A percentile compares a stretch with the other conserved stretches of the same genome.
These are phyloP conservation scores for Pseudonaja textilis DNA, from an alignment of 2,113 vertebrate species.

Conservation along the genomic window DNA sequence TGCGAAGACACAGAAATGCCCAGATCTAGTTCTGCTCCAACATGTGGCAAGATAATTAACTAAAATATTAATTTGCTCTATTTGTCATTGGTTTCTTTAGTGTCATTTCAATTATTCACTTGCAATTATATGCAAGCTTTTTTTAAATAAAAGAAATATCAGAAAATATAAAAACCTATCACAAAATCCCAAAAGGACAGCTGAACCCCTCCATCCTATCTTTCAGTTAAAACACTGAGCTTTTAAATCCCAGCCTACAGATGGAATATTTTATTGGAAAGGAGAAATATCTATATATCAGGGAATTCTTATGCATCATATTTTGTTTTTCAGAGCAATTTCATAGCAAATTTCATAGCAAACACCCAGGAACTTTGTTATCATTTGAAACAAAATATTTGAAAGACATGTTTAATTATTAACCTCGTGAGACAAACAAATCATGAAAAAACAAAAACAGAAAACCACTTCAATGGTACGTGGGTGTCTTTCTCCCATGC, in stretches of 20 bases:
- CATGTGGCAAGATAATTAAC: neutral
- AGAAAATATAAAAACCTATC: neutral
- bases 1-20: neutral
- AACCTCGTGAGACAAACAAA: neutral
- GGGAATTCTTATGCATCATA: neutral
- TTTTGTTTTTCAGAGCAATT: conserved; percentile 6
- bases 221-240: conserved; percentile 18
- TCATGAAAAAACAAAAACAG: neutral
- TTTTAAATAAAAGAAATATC: conserved; percentile 5
- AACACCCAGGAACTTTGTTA: neutral
- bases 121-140: neutral
- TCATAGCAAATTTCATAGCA: neutral
- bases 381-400: conserved; percentile 12
- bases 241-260: conserved; percentile 17
- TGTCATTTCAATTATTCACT: neutral
- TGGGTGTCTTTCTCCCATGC: neutral
- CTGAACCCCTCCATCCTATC: neutral
- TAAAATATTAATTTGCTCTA: conserved; percentile 10
- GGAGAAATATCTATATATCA: neutral
- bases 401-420: conserved; percentile 19
- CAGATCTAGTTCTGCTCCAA: neutral
- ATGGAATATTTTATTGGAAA: conserved; percentile 4
- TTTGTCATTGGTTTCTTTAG: conserved; percentile 5
- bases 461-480: neutral
- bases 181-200: neutral